Base-by-base conservation (phyloP, 1,140 invertebrate genomes). In the Geopemphigus sp. region DNA sequence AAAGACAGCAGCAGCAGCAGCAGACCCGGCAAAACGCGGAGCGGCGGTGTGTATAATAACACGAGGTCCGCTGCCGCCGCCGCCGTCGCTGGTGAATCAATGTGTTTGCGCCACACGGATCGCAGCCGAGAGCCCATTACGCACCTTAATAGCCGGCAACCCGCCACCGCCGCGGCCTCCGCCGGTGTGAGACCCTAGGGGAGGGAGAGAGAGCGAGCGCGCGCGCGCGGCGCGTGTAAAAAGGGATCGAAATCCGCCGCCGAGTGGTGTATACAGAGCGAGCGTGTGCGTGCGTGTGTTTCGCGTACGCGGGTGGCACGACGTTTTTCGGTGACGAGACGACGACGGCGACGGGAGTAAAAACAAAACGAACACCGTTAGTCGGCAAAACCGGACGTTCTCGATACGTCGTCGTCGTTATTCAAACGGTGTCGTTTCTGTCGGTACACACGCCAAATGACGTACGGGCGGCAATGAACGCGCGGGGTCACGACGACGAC, bases 91-190 rank as follows among this genome's bases (percentile, higher is more conserved):
- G 32, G 56, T 50, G 74, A 78, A 78, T 78, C 74, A 47, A 78
- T 78, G 74, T 63, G 74, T 78, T 76, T 78, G 74, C 74, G 74
- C 74, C 56, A 78, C 74, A 78, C 74, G 74, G 74, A 78, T 78
- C 74, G 74, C 74, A 59, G 74, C 45, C 74, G 74, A 78, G 74
- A 63, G 74, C 54, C 74, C 56, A 78, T 78, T 78, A 78, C 74
- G 74, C 74, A 78, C 74, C 74, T 78, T 78, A 78, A 78, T 78
- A 78, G 57, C 74, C 74, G 74, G 45, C 74, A 63, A 39, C 74
- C 47, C 47, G 4, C 47, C 47, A 12, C 47, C 74, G 29, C 53
- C 53, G 68, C 50, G 29, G 19, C 14, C 54, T 19, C 54, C n/a
- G 6, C 66, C 45, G 24, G 39, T 45, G 22, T 19, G n/a, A n/a